Conservation (phyloP, 2,113 vertebrate genomes). For the Tricholaema leucomelas region DNA sequence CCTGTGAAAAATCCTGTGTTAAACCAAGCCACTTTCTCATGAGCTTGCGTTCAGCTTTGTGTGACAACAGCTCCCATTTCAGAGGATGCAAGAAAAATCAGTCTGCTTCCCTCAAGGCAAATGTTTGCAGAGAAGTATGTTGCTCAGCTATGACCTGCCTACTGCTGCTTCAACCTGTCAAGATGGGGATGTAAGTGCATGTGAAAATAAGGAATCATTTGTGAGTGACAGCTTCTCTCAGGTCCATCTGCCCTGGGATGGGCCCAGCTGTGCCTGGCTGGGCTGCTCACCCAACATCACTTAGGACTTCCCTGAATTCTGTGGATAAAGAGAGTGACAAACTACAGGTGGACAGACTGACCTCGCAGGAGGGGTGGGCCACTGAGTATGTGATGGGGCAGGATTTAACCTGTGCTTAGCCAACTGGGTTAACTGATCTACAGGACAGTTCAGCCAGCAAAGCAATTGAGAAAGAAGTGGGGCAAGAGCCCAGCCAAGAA, state of each 20-base stretch:
- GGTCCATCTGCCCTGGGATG: fast-evolving
- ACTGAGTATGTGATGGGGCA: background rate
- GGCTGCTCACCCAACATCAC: fast-evolving
- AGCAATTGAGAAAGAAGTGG: background rate
- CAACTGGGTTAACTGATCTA: background rate
- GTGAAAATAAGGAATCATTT: background rate
- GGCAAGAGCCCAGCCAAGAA: background rate
- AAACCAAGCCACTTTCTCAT: background rate
- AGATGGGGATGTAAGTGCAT: background rate
- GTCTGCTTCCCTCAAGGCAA: background rate
- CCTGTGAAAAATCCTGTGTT: background rate
- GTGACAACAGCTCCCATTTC: background rate
- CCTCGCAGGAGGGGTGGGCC: too few species aligned
- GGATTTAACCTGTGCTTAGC: background rate
- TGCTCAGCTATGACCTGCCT: background rate
- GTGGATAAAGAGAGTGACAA: fast-evolving
- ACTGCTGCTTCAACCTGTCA: background rate
- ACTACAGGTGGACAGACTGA: fast-evolving
- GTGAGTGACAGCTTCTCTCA: background rate
- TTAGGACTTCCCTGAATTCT: background rate
- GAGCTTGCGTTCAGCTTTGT: background rate
- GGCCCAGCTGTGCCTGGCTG: fast-evolving
- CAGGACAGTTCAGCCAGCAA: background rate
- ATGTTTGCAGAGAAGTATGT: background rate
- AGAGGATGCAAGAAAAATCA: background rate